Evolutionary conservation across 1,140 invertebrate species (phyloP), one percentile per base, ranked within the genome.

Genomic region (Sesamia nonagrioides): DNA sequence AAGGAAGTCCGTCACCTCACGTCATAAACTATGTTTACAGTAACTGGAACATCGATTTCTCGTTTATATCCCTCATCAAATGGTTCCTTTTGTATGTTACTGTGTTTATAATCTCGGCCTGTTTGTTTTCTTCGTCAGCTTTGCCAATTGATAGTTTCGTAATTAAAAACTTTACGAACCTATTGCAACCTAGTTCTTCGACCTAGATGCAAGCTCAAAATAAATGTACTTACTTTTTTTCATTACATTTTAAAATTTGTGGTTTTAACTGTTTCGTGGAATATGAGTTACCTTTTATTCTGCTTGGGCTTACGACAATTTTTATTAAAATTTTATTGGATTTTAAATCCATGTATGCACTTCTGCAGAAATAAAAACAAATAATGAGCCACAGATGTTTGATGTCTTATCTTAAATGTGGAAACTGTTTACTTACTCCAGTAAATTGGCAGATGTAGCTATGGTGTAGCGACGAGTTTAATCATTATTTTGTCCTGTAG

Each of bases 21-120:
- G 82, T 86, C 82, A 88, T 88, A 88, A 88, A 88, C 58, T 48
- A 42, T 76, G 78, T 84, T 86, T 83, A 80, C 73, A 58, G 72
- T 77, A 52, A 8, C 63, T n/a, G 37, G 33, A 66, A 78, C 78
- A 74, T 80, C 77, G 80, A 82, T 82, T 78, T 72, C 54, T 52
- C 48, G 81, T 84, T 85, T 86, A 86, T 79, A 80, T 76, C 48
- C 60, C 61, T 52, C 78, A 58, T 76, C 75, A 68, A 37, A 73
- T 74, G 63, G 73, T 80, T 72, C 56, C 77, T 33, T 66, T 78
- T 69, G 60, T 78, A 74, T 52, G 48, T 61, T 77, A 60, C 37
- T 37, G 48, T 33, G 48, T 42, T 63, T 77, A 68, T 61, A 61
- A 63, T 40, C 7, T n/a, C 33, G 8, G 15, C 58, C 37, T 63